Conservation (phyloP, 2,113 vertebrate species). For the Zosterops lateralis region DNA sequence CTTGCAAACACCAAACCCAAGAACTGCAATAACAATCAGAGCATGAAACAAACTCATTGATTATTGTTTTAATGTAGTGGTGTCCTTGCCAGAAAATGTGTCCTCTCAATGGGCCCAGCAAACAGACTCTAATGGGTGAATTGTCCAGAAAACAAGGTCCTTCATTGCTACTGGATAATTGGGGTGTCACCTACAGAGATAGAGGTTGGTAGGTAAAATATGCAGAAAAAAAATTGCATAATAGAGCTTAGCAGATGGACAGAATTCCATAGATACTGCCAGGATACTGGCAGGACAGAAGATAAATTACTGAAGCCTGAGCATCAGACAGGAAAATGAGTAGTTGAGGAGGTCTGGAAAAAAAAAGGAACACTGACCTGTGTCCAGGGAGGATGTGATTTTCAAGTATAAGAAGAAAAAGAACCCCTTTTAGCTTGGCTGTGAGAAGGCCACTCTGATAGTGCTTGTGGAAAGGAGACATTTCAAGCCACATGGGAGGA, state of each 20-base stretch:
- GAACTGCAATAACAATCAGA: background rate
- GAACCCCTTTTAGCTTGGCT: background rate
- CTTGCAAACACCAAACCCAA: background rate
- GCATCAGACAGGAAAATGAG: background rate
- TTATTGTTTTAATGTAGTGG: background rate
- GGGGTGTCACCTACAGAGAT: background rate
- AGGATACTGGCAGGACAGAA: background rate
- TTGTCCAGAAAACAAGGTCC: background rate
- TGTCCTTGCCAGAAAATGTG: background rate
- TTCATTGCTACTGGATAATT: background rate
- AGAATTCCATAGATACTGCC: background rate
- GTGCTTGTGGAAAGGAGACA: background rate
- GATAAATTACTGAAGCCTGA: background rate
- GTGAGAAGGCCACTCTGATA: background rate
- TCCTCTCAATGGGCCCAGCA: background rate
- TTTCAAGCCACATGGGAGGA: background rate
- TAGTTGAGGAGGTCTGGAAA: background rate
- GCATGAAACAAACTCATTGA: background rate
- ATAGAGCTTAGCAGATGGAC: background rate
- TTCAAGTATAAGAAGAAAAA: background rate
- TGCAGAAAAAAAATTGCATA: background rate
- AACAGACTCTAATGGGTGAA: background rate
- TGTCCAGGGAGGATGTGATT: background rate
- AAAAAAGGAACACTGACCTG: background rate
- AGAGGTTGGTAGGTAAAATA: background rate